Conservation (phyloP, 2,113 vertebrate species). For the Platichthys flesus region DNA sequence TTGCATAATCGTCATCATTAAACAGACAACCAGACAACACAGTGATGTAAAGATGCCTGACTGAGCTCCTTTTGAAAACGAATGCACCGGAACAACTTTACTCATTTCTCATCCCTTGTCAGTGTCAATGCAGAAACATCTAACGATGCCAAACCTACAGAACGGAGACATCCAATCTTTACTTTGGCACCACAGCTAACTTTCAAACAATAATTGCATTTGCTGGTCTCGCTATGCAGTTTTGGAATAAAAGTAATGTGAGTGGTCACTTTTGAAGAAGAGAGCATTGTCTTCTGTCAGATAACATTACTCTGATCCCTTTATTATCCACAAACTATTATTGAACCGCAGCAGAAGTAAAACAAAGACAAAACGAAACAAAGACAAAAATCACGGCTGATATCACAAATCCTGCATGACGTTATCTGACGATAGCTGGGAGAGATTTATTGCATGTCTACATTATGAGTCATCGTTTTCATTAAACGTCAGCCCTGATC, state of each 20-base stretch:
- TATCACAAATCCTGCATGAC: conserved; percentile 11
- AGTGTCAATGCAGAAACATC: conserved; percentile 39
- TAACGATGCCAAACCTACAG: conserved; percentile 44
- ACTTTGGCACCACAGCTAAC: conserved; percentile 35
- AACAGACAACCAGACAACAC: background rate
- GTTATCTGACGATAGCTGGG: conserved; percentile 16
- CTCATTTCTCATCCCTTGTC: conserved; percentile 38
- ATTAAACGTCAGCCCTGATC: background rate
- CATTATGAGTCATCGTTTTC: too few species aligned
- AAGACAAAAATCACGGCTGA: background rate
- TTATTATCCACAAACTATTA: conserved; percentile 11
- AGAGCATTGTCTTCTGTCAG: conserved; percentile 35
- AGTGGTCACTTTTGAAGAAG: conserved; percentile 47
- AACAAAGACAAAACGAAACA: background rate
- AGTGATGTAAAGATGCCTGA: conserved; percentile 18
- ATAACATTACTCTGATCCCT: background rate
- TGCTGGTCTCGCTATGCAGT: conserved; percentile 35
- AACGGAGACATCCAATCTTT: conserved; percentile 48
- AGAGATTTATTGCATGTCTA: conserved; percentile 6
- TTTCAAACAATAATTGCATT: conserved; percentile 56
- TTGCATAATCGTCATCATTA: too few species aligned
- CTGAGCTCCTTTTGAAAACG: conserved; percentile 11
- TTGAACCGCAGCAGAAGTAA: background rate
- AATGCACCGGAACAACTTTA: conserved; percentile 16
- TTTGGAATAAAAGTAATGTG: conserved; percentile 51